phyloP scores from a whole-genome alignment of 2,113 vertebrate genomes.

The Anarhynchus alexandrinus region DNA sequence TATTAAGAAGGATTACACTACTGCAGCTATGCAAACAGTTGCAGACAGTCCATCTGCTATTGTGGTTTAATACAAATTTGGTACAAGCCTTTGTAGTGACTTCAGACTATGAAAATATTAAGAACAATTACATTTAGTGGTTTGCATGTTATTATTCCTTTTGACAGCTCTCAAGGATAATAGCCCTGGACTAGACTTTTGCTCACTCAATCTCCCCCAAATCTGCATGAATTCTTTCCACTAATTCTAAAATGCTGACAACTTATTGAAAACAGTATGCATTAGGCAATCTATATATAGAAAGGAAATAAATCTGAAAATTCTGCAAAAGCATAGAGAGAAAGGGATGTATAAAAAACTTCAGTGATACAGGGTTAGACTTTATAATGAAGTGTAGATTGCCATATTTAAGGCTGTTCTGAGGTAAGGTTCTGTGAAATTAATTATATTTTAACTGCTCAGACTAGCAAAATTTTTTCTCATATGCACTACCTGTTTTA shows the following conservation, averaged over 20 bases:
- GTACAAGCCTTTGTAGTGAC: neutral
- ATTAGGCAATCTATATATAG: neutral
- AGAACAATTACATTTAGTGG: neutral
- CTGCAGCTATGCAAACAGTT: neutral
- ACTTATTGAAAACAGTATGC: neutral
- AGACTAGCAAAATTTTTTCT: neutral
- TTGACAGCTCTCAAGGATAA: neutral
- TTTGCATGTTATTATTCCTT: neutral
- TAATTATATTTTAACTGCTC: neutral
- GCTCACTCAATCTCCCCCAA: neutral
- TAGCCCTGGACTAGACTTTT: neutral
- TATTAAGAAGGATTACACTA: neutral
- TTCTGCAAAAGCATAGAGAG: neutral
- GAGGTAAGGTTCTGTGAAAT: neutral
- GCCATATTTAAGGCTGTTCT: neutral
- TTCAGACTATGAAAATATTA: conserved; percentile 6
- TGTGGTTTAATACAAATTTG: neutral
- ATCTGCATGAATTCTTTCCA: neutral
- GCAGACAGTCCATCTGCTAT: neutral
- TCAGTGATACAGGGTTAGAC: neutral
- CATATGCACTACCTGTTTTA: neutral
- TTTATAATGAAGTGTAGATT: neutral
- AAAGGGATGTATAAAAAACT: neutral
- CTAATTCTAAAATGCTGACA: neutral
- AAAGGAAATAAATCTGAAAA: neutral